Evolutionary conservation across 2,888 invertebrate genomes (phyloP), one percentile per base, ranked within the genome.

Genomic region (Troides aeacus): DNA sequence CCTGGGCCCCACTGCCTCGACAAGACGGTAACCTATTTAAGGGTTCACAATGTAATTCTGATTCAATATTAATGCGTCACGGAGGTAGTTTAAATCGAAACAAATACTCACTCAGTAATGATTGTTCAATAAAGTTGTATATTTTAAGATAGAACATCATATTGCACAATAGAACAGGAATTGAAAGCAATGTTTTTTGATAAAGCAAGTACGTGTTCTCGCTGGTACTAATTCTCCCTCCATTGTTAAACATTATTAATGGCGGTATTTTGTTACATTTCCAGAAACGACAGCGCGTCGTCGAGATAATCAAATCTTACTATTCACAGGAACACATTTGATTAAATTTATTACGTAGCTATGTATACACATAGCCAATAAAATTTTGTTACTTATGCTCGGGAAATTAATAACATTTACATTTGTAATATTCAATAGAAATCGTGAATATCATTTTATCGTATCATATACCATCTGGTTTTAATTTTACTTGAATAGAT

Each of bases 231-330:
- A 68, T 63, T 68, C 57, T 63, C 58, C 8, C 46, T 24, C 57
- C 24, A 63, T 68, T 68, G 58, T 63, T 68, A 68, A 63, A 62
- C 58, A 58, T 63, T 63, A 68, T 68, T 62, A 68, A 68, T 68
- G 62, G 63, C 46, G 62, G 36, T 68, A 63, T 68, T 68, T 58
- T 63, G 57, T 68, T 63, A 62, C 62, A 42, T 63, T 63, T 68
- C 50, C 50, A 58, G 36, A 58, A 58, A 63, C 30, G 46, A 61
- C 56, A 57, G 42, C 23, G 46, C 21, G 12, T 63, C 30, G 58
- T 63, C 30, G 36, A 63, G 62, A 63, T 63, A 63, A 63, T 46
- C 46, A 24, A 58, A 42, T 39, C 15, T 46, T 58, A 63, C 17
- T 42, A 21, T 58, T 46, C 46, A 62, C 30, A 58, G 42, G 50